Base-by-base conservation (phyloP, 2,797 vertebrate species). In the Sebastes diploproa region DNA sequence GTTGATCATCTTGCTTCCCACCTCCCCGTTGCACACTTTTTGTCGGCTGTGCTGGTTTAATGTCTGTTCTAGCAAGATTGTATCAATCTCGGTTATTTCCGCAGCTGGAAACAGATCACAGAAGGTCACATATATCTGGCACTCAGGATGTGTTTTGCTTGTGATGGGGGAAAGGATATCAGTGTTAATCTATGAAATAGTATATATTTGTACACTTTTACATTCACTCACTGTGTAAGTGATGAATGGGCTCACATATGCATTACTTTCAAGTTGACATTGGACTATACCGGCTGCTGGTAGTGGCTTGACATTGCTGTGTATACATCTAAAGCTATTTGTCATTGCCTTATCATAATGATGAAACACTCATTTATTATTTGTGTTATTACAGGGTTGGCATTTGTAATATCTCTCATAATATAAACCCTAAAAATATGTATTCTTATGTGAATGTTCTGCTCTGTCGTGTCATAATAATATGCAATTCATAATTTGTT, bases 11-110 rank as follows among this genome's bases (percentile, higher is more conserved):
- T 56, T 14, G 52, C 56, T 76, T 72, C 27, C 14, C 62, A 20
- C 69, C 58, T 64, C 42, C 3, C 65, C 23, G 6, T 10, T 0
- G 22, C 14, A 65, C 59, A 25, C 4, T 80, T 74, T 75, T 55
- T 75, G 20, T 82, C 7, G 46, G 77, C 68, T 68, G 34, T 63
- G 61, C 69, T 79, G 79, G 59, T 90, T 84, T 88, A 85, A 82
- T 84, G 85, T 93, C 85, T 77, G 69, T 68, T 80, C 66, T 29
- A 27, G 62, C 67, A 59, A 86, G 87, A 89, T 87, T 86, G 81
- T 79, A 90, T 90, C 90, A 77, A 27, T 84, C 90, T 87, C 50
- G 58, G 79, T 83, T 87, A 90, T 89, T 92, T 88, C 61, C 60
- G 56, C 80, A 75, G 70, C 71, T 80, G 69, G 78, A 82, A 89